Conservation (phyloP, 2,113 vertebrate species). For the Oncorhynchus masou region DNA sequence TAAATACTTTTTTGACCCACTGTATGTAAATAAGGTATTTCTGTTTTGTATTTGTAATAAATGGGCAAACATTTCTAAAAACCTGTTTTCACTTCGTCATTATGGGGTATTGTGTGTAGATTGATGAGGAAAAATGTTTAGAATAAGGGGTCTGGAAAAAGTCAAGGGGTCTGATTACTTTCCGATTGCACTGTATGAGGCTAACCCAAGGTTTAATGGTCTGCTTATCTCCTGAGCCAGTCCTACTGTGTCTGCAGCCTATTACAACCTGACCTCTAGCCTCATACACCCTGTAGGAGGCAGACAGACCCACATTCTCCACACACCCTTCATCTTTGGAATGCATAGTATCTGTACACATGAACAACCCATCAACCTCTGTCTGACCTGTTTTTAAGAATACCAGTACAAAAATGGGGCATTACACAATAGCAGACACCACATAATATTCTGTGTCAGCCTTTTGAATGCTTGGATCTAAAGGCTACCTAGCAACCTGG, state of each 20-base stretch:
- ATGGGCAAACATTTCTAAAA: no score
- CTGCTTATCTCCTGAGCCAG: conserved; percentile 19
- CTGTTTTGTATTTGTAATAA: no score
- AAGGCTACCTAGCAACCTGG: conserved; percentile 28
- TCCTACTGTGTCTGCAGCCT: conserved; percentile 23
- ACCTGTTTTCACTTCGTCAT: no score
- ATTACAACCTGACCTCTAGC: conserved; percentile 36
- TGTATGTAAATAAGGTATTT: no score
- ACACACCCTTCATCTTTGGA: conserved; percentile 16
- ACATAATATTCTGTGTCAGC: conserved; percentile 17
- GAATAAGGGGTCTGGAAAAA: no score
- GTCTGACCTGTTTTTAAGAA: neutral
- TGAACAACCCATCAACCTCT: neutral
- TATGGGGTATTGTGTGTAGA: no score
- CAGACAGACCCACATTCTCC: conserved; percentile 18
- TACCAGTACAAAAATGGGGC: conserved; percentile 18
- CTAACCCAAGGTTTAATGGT: conserved; percentile 7
- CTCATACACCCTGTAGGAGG: neutral
- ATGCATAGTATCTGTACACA: conserved; percentile 42
- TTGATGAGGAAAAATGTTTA: no score
- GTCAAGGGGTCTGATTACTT: no score
- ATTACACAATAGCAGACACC: conserved; percentile 25
- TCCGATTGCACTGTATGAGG: no score
- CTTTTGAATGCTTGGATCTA: conserved; percentile 4
- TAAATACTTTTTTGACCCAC: no score